A percentile compares a stretch with the other conserved stretches of the same genome.
These are phyloP conservation scores for Tyria jacobaeae DNA, from an alignment of 2,888 invertebrate species.

Conservation along the genomic window DNA sequence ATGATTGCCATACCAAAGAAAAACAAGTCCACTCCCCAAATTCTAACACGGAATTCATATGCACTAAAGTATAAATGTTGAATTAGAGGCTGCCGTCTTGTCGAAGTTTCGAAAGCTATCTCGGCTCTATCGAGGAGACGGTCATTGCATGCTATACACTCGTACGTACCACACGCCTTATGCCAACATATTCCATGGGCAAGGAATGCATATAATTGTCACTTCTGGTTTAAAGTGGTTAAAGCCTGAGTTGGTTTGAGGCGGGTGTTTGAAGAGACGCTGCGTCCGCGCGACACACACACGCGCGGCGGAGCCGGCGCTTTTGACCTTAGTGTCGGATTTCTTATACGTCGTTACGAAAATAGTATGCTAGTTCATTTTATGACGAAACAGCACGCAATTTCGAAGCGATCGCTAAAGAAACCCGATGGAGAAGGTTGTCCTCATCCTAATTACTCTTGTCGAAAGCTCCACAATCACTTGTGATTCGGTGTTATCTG, in stretches of 20 bases:
- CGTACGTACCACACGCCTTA: conserved; percentile 64
- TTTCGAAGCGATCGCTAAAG: conserved; percentile 47
- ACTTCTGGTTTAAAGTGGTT: conserved; percentile 21
- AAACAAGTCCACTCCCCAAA: conserved; percentile 66
- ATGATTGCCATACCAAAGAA: conserved; percentile 77
- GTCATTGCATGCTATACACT: conserved; percentile 79
- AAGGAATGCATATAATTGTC: conserved; percentile 3
- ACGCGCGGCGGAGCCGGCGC: conserved; percentile 84
- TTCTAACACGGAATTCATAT: conserved; percentile 73
- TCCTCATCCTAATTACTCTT: conserved; percentile 70
- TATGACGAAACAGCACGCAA: conserved; percentile 35
- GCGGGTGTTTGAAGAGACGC: conserved; percentile 60
- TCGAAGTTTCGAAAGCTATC: conserved; percentile 52
- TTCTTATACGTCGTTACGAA: conserved; percentile 54
- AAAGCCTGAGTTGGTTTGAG: conserved; percentile 59
- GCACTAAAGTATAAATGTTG: conserved; percentile 72
- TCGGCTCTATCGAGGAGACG: conserved; percentile 63
- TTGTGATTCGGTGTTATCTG: conserved; percentile 77
- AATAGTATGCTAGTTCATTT: conserved; percentile 40
- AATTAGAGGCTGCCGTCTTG: conserved; percentile 67
- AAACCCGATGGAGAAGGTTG: conserved; percentile 60
- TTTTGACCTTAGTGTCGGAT: conserved; percentile 69
- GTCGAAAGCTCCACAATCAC: conserved; percentile 70
- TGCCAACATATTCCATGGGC: conserved; percentile 47
- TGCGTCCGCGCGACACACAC: conserved; percentile 77